A percentile compares a stretch with the other conserved stretches of the same genome.
These are phyloP conservation scores for Hypercompe scribonia DNA, from an alignment of 2,888 invertebrate genomes.

Conservation along the genomic window DNA sequence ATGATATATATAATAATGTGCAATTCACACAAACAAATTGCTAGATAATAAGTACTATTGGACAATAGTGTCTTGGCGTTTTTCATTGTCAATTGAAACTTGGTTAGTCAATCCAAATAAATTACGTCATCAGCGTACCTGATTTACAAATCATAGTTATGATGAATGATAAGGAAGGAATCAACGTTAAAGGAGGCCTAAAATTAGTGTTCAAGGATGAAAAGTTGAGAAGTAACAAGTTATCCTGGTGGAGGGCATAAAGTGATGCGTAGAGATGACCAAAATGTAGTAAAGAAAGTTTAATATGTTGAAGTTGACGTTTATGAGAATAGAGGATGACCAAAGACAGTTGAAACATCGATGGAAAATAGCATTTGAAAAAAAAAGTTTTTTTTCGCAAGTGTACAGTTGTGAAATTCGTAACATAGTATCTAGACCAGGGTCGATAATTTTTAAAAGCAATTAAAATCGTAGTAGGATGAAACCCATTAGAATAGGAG, in stretches of 20 bases:
- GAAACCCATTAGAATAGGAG: too few relatives aligned
- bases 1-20: constrained; percentile 10
- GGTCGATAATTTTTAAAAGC: too few relatives aligned
- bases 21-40: constrained; percentile 11
- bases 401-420: neutral
- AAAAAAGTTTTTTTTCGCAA: neutral
- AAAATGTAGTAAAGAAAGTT: too few relatives aligned
- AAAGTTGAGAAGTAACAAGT: neutral
- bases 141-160: neutral
- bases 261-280: too few relatives aligned
- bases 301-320: too few relatives aligned
- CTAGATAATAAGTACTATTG: neutral
- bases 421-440: too few relatives aligned
- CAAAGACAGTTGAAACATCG: neutral
- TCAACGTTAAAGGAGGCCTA: neutral
- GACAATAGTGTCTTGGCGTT: neutral
- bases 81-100: constrained; percentile 1
- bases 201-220: neutral
- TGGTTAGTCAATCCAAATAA: constrained; percentile 1
- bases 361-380: neutral
- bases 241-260: too few relatives aligned
- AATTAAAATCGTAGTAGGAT: too few relatives aligned
- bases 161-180: neutral
- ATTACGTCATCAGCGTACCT: constrained; percentile 6
- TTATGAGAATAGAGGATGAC: too few relatives aligned